phyloP scores from a whole-genome alignment of 2,113 vertebrate species.

The Mirza zaza region DNA sequence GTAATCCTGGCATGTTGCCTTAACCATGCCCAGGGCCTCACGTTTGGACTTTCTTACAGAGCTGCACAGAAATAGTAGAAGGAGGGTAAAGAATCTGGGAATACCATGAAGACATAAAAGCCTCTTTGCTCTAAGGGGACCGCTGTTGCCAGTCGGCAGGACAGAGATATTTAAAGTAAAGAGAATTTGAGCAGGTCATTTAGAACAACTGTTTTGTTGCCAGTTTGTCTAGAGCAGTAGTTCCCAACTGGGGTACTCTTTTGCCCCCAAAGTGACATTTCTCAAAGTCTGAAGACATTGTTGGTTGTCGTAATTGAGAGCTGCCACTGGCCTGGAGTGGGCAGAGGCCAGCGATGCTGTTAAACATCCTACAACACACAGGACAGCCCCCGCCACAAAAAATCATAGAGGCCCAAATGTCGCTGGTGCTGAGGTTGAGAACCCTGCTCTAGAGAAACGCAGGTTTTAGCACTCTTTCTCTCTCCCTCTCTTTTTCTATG shows the following conservation, averaged over 20 bases:
- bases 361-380: no score
- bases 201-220: neutral
- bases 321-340: neutral
- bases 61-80: rapidly evolving
- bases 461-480: rapidly evolving
- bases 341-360: neutral
- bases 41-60: neutral
- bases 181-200: neutral
- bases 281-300: neutral
- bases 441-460: neutral
- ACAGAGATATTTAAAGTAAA: neutral
- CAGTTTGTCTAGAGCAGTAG: neutral
- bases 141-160: neutral
- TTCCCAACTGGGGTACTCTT: neutral
- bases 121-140: neutral
- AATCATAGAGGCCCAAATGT: neutral
- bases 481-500: neutral
- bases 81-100: neutral
- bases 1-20: neutral
- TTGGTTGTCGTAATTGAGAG: neutral
- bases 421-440: rapidly evolving
- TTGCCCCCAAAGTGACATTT: neutral
- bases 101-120: neutral
- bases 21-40: neutral
- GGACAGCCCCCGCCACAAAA: no score